These are phyloP conservation scores for Acromyrmex heyeri DNA, from an alignment of 1,140 invertebrate genomes.

Conservation along the genomic window DNA sequence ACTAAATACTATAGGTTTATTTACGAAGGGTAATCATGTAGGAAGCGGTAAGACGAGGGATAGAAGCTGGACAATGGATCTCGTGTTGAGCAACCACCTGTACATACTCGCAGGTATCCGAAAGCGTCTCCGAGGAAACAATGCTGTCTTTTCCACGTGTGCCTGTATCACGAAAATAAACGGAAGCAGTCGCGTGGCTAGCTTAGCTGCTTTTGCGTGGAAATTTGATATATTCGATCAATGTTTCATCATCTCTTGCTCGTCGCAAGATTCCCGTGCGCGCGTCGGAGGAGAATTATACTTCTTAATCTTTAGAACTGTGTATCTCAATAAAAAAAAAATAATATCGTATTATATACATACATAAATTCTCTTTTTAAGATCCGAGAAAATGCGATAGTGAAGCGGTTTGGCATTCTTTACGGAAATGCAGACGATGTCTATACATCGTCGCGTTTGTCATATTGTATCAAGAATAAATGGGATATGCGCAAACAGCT, in stretches of 20 bases:
- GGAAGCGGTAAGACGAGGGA: neutral
- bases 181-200: constrained; percentile 54
- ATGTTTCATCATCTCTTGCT: constrained; percentile 49
- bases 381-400: neutral
- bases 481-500: constrained; percentile 56
- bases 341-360: neutral
- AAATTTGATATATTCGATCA: constrained; percentile 58
- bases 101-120: constrained; percentile 49
- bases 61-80: constrained; percentile 43
- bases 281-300: neutral
- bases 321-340: neutral
- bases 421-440: constrained; percentile 37
- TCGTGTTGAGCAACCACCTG: constrained; percentile 67
- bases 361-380: neutral
- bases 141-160: constrained; percentile 59
- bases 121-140: constrained; percentile 60
- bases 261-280: neutral
- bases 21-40: neutral
- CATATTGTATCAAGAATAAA: constrained; percentile 35
- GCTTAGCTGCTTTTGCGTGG: constrained; percentile 30
- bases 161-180: constrained; percentile 61
- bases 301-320: neutral
- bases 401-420: neutral
- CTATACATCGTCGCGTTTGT: constrained; percentile 16
- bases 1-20: neutral